Base-by-base conservation (phyloP, 2,113 vertebrate species). In the Hypocryptadius cinnamomeus region DNA sequence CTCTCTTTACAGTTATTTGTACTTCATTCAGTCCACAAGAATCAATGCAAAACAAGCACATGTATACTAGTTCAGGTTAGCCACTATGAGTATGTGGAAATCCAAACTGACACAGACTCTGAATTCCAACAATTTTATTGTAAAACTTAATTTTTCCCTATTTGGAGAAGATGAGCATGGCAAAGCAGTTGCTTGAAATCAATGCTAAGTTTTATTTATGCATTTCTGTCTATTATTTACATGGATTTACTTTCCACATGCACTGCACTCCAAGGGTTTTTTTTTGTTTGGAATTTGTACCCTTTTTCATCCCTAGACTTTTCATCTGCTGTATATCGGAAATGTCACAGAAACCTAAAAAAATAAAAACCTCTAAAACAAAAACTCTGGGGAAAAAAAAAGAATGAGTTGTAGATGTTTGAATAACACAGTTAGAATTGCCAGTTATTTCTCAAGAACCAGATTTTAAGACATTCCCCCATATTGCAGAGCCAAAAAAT, bases 21-120 rank as follows among this genome's bases (percentile, higher is more conserved):
- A 25, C 1, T 37, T 76, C 8, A 33, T 27, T 68, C 12, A 28
- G 5, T 28, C 7, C 11, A 28, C 2, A 2, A 35, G 10, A 79
- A 39, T 59, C 5, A 74, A 20, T 50, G 22, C 3, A 53, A 10
- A 66, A 15, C 3, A 53, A 27, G 4, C 3, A 24, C 14, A 56
- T 3, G 3, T 44, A 30, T 15, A 16, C 2, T 27, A 16, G 3
- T 2, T 3, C n/a, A 74, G 8, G 0, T 45, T 40, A 45, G 14
- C 25, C 18, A 11, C 8, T 19, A 2, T 42, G 28, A 28, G 5
- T 21, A 22, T 31, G 15, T 11, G 18, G 6, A 25, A 5, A 47
- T 20, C 23, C 60, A 42, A 47, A 57, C 6, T 28, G 39, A 51
- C 4, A 24, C 5, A 48, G 35, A 18, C 10, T 39, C 35, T 13